Conservation (phyloP, 2,888 invertebrate genomes). For the Sinotaia quadrata region DNA sequence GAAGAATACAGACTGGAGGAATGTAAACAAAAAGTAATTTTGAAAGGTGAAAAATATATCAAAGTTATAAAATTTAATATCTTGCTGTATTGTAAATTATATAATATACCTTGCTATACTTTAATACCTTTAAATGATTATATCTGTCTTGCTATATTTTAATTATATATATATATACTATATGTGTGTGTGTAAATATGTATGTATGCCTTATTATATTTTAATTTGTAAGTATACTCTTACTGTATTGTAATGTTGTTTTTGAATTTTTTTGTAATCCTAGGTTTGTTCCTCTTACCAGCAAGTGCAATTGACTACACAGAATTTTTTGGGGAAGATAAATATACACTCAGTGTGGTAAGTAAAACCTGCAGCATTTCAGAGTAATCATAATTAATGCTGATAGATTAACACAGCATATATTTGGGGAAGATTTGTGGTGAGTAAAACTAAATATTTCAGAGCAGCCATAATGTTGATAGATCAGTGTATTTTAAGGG, state of each 20-base stretch:
- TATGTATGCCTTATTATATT: neutral
- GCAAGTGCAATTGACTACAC: slow-evolving; percentile 57
- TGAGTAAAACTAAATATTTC: neutral
- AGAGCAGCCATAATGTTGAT: too few relatives aligned
- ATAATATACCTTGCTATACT: too few relatives aligned
- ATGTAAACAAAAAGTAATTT: too few relatives aligned
- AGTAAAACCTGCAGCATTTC: slow-evolving; percentile 18
- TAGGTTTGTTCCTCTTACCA: slow-evolving; percentile 58
- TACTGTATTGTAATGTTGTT: neutral
- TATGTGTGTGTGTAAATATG: neutral
- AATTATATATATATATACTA: neutral
- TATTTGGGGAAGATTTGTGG: neutral
- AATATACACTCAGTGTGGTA: slow-evolving; percentile 49
- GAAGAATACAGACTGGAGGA: too few relatives aligned
- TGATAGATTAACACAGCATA: neutral
- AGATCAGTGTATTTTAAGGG: too few relatives aligned
- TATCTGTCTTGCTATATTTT: too few relatives aligned
- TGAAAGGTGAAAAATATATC: too few relatives aligned
- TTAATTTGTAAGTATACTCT: too few relatives aligned
- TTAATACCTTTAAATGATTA: too few relatives aligned
- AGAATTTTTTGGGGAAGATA: slow-evolving; percentile 47
- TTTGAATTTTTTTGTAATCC: slow-evolving; percentile 16
- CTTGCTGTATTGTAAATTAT: too few relatives aligned
- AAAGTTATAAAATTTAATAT: too few relatives aligned
- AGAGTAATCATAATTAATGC: neutral